Percentiles rank a stretch among this genome's conserved stretches.
phyloP scores from a whole-genome alignment of 2,113 vertebrate genomes.

The Platichthys flesus region DNA sequence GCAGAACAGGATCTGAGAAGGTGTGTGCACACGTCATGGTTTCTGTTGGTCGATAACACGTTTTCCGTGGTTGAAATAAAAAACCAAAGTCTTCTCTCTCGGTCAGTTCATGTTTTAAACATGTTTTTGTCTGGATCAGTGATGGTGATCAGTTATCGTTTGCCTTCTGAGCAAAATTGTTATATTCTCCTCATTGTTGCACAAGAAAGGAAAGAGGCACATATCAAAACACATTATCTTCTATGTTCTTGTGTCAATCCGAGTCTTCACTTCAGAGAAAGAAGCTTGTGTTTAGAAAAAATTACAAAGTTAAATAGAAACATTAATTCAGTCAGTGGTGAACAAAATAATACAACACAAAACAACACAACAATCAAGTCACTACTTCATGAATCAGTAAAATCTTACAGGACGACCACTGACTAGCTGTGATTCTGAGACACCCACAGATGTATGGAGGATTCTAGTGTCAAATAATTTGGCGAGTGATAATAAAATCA shows the following conservation, averaged over 20 bases:
- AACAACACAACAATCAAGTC: neutral
- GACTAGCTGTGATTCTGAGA: neutral
- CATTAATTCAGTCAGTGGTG: neutral
- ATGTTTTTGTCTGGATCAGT: neutral
- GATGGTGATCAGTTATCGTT: too few species aligned
- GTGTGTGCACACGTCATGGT: neutral
- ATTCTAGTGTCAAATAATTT: too few species aligned
- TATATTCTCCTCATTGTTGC: too few species aligned
- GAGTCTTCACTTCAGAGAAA: neutral
- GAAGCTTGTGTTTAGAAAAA: neutral
- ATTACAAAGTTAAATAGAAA: neutral
- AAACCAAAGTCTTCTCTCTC: neutral
- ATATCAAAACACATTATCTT: too few species aligned
- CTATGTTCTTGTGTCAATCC: neutral
- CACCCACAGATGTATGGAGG: too few species aligned
- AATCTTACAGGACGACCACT: neutral
- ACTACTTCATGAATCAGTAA: neutral
- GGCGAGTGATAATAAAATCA: too few species aligned
- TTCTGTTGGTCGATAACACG: neutral
- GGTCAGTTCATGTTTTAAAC: neutral
- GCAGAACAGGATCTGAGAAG: slow-evolving; percentile 26
- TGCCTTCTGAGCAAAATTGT: too few species aligned
- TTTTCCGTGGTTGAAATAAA: neutral
- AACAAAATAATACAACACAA: neutral
- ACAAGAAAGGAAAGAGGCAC: too few species aligned